These are phyloP conservation scores for Hirundichthys speculiger DNA, from an alignment of 2,113 vertebrate species.

Conservation along the genomic window DNA sequence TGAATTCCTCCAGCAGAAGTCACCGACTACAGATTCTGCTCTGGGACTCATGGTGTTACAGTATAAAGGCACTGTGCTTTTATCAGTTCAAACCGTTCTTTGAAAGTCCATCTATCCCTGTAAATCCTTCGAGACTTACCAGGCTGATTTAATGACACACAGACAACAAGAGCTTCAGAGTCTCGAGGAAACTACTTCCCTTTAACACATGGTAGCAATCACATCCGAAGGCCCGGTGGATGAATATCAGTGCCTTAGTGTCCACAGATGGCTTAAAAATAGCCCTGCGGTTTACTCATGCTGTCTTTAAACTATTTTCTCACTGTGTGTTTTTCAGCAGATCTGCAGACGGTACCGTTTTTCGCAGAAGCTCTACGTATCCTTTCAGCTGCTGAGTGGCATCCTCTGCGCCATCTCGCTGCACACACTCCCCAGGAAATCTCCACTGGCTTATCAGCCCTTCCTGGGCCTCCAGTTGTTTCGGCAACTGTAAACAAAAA, in stretches of 20 bases:
- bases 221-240: constrained; percentile 20
- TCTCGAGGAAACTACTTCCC: constrained; percentile 21
- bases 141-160: constrained; percentile 18
- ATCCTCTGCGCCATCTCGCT: constrained; percentile 69
- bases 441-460: constrained; percentile 88
- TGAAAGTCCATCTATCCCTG: constrained; percentile 21
- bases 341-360: constrained; percentile 80
- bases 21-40: no score
- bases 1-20: no score
- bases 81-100: constrained; percentile 13
- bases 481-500: constrained; percentile 82
- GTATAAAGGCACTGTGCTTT: constrained; percentile 21
- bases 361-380: constrained; percentile 85
- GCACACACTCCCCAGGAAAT: constrained; percentile 76
- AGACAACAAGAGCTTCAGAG: constrained; percentile 6
- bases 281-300: constrained; percentile 19
- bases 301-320: constrained; percentile 28
- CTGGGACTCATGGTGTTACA: neutral
- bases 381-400: constrained; percentile 74
- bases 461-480: constrained; percentile 83
- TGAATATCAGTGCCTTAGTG: constrained; percentile 38
- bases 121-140: constrained; percentile 14
- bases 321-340: neutral
- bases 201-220: constrained; percentile 59
- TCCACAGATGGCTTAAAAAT: constrained; percentile 35